A percentile compares a stretch with the other conserved stretches of the same genome.
Conservation (phyloP, 2,113 vertebrate genomes). For the Echinops telfairi region DNA sequence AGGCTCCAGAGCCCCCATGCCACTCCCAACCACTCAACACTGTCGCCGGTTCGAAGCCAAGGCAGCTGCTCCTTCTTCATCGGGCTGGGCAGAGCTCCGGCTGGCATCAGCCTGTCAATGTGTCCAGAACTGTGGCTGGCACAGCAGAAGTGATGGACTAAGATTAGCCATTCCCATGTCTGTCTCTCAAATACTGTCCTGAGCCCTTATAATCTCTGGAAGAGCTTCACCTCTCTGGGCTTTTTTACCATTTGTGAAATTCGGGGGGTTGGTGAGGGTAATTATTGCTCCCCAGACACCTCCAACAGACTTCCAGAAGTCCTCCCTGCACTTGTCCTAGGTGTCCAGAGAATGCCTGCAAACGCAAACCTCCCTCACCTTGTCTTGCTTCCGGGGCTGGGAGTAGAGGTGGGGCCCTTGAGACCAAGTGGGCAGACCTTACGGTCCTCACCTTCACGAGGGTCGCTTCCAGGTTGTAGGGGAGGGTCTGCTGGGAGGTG, state of each 20-base stretch:
- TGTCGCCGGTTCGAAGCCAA: not conserved
- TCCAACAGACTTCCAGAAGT: not conserved
- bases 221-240: not conserved
- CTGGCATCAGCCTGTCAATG: rapidly evolving
- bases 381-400: not conserved
- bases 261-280: too few species aligned
- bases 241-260: not conserved
- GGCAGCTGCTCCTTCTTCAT: rapidly evolving
- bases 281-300: not conserved
- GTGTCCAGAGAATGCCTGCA: not conserved
- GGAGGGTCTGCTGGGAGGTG: not conserved
- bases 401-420: not conserved
- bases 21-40: not conserved
- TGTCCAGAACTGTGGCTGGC: not conserved
- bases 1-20: not conserved
- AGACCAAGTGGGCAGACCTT: not conserved
- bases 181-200: not conserved
- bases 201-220: not conserved
- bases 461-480: not conserved
- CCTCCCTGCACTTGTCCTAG: not conserved
- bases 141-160: not conserved
- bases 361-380: rapidly evolving
- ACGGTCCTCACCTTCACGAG: not conserved
- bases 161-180: not conserved
- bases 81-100: too few species aligned